Evolutionary conservation across 2,888 invertebrate genomes (phyloP), one percentile per base, ranked within the genome.

Genomic region (Diarsia dahlii): DNA sequence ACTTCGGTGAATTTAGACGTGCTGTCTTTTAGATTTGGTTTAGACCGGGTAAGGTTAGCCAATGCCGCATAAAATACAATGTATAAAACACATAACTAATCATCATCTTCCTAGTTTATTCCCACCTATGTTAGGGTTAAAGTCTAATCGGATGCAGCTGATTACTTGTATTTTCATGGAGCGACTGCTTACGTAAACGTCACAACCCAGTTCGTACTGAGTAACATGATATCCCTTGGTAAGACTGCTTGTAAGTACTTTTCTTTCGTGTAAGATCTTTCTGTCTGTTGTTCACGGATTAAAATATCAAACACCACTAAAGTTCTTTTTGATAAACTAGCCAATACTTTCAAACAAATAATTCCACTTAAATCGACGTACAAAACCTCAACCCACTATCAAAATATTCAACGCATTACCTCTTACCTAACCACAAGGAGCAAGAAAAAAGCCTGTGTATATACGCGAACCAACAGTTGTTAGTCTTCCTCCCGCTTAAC

Each of bases 391-490:
- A 23, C 15, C 18, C 50, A 4, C 34, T 52, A 52, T 65, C 4
- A 65, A 64, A 78, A 63, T 72, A 72, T 74, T 65, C 50, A 66
- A 67, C 0, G 6, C 34, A 39, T 64, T 64, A 74, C 66, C 65
- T 64, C 56, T 67, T 71, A 74, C 54, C 65, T 69, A 72, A 71
- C 64, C 52, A 58, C 56, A 60, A 71, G 72, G 5, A 71, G 0
- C n/a, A 34, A 80, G 67, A 79, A 84, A 80, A 84, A 84, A 80
- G 79, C 74, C 72, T 76, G 80, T 84, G 72, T 75, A 77, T 78
- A 80, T 81, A 84, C 72, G 80, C 79, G 81, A 83, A 85, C 86
- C 84, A 85, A 84, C 87, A 81, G 84, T 88, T 86, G 87, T 85
- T 85, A 82, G 86, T 80, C 80, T 84, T 80, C 86, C 80, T 82